These are phyloP conservation scores for Periparus ater DNA, from an alignment of 2,797 vertebrate genomes.

Conservation along the genomic window DNA sequence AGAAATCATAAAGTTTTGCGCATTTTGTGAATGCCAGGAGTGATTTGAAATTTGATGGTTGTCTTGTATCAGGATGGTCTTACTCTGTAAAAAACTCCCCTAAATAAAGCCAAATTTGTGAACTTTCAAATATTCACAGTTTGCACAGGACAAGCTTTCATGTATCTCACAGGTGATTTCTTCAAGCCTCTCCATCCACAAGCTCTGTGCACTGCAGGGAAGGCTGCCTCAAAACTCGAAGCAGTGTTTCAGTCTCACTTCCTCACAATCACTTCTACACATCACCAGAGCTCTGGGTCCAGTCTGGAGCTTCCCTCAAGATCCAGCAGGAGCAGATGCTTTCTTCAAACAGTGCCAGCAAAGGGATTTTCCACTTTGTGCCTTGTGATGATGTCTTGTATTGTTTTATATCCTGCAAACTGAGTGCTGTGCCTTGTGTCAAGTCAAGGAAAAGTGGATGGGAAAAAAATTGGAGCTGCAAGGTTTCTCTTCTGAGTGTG, in stretches of 20 bases:
- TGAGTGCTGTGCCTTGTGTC: neutral
- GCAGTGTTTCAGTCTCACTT: neutral
- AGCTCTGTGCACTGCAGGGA: neutral
- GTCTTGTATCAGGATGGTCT: neutral
- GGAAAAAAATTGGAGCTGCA: neutral
- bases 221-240: neutral
- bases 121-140: neutral
- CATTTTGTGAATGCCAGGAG: neutral
- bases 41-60: neutral
- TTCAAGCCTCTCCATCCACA: neutral
- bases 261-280: neutral
- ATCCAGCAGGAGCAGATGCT: neutral
- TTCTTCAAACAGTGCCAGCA: neutral
- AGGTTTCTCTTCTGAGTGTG: neutral
- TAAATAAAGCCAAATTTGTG: neutral
- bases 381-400: neutral
- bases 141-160: neutral
- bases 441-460: neutral
- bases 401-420: neutral
- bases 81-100: neutral
- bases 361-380: neutral
- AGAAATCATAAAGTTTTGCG: neutral
- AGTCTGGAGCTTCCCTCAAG: neutral
- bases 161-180: neutral
- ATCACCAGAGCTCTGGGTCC: neutral